phyloP scores from a whole-genome alignment of 2,797 vertebrate genomes.

The Nyctalus aviator region DNA sequence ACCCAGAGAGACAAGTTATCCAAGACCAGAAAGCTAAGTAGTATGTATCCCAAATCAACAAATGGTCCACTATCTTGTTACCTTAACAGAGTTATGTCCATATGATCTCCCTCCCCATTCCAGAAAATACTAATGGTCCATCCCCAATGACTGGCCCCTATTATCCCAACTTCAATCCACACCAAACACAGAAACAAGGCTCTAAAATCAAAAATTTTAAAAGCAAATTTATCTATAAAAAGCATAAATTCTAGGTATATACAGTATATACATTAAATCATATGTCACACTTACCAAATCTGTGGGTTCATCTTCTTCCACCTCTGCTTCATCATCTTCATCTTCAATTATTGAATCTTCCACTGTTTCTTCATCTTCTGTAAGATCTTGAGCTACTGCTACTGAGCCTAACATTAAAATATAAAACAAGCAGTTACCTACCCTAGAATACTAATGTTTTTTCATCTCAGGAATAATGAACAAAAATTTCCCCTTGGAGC shows the following conservation, averaged over 20 bases:
- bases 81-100: background rate
- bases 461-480: background rate
- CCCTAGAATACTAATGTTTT: background rate
- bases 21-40: background rate
- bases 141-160: background rate
- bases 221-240: conserved; percentile 44
- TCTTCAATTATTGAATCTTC: conserved; percentile 96
- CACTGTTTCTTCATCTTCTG: conserved; percentile 96
- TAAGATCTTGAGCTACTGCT: conserved; percentile 93
- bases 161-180: conserved; percentile 21
- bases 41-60: background rate
- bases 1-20: background rate
- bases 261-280: background rate
- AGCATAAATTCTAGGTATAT: conserved; percentile 58
- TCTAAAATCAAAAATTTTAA: background rate
- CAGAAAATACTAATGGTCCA: conserved; percentile 4
- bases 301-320: conserved; percentile 97
- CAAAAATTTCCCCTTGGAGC: background rate
- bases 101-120: background rate
- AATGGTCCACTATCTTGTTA: background rate
- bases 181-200: background rate
- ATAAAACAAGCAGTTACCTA: background rate
- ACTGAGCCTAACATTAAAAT: conserved; percentile 78
- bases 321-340: conserved; percentile 98
- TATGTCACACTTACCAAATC: conserved; percentile 90